Conservation (phyloP, 2,113 vertebrate genomes). For the Oreotrochilus melanogaster region DNA sequence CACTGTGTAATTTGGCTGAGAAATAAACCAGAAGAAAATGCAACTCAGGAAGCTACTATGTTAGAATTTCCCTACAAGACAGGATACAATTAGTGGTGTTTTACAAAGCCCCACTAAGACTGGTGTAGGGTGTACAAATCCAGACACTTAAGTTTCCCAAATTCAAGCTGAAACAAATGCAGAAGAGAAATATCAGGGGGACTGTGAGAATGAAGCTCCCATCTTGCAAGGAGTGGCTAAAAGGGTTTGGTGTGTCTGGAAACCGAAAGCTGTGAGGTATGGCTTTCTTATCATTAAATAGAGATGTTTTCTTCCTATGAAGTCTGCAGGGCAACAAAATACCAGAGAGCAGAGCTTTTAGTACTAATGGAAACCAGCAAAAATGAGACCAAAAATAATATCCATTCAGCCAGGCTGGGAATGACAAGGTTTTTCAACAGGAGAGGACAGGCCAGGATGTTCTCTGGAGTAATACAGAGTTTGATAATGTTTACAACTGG, state of each 20-base stretch:
- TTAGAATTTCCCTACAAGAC: background rate
- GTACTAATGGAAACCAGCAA: conserved; percentile 40
- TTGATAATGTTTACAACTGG: background rate
- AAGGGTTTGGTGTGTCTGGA: background rate
- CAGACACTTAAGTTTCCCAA: background rate
- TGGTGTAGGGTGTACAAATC: background rate
- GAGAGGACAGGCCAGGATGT: background rate
- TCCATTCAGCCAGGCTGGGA: background rate
- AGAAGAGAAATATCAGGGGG: background rate
- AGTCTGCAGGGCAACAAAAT: conserved; percentile 17
- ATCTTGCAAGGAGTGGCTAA: background rate
- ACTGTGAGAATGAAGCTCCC: background rate
- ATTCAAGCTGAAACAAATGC: background rate
- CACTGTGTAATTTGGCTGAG: background rate
- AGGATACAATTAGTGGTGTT: background rate
- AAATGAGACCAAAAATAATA: background rate
- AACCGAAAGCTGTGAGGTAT: background rate
- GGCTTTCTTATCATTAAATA: background rate
- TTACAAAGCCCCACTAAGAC: background rate
- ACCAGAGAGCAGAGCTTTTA: conserved; percentile 34
- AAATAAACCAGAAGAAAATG: background rate
- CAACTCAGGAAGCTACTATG: background rate
- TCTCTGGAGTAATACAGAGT: background rate
- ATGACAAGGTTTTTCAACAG: background rate
- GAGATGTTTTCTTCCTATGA: background rate